Evolutionary conservation across 2,113 vertebrate genomes (phyloP), one percentile per base, ranked within the genome.

Genomic region (Seriola rivoliana): DNA sequence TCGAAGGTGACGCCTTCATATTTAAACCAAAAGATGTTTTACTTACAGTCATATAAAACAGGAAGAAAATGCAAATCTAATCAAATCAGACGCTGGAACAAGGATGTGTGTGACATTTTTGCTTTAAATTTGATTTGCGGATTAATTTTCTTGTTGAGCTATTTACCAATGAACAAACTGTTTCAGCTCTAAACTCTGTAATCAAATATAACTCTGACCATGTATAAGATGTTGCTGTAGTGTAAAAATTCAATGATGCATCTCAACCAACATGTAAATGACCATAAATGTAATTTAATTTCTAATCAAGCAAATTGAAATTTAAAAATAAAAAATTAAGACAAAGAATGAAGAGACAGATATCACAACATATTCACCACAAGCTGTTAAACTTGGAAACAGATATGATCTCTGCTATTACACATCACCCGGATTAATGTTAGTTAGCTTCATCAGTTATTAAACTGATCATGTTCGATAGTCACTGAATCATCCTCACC

Each of bases 371-470:
- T 8, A 29, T 23, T 58, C 46, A 57, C 32, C 52, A 50, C 21
- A 59, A 62, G 29, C 36, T 44, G 10, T 50, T 19, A 34, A n/a
- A 17, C 8, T 66, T 4, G 71, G n/a, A 25, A 75, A 32, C 57
- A 73, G 11, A 29, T 5, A 4, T 38, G 34, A 55, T 54, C 59
- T 46, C 9, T 67, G 4, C 3, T 5, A 46, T 16, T 4, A 29
- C 23, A 50, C 52, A 14, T 46, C 59, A 36, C 5, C 14, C 2
- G 19, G 58, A 81, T 71, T 50, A 80, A 65, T 52, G 14, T 75
- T 23, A 48, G 3, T 50, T 38, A 12, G 57, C 9, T 12, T 34
- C 12, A 66, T 71, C 1, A 4, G 19, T 40, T 54, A 42, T 17
- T 32, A 25, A 19, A 76, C 34, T 44, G 25, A 58, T 52, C 23